These are phyloP conservation scores for Drosophila sordidapex DNA, from an alignment of 2,888 invertebrate species.

Conservation along the genomic window DNA sequence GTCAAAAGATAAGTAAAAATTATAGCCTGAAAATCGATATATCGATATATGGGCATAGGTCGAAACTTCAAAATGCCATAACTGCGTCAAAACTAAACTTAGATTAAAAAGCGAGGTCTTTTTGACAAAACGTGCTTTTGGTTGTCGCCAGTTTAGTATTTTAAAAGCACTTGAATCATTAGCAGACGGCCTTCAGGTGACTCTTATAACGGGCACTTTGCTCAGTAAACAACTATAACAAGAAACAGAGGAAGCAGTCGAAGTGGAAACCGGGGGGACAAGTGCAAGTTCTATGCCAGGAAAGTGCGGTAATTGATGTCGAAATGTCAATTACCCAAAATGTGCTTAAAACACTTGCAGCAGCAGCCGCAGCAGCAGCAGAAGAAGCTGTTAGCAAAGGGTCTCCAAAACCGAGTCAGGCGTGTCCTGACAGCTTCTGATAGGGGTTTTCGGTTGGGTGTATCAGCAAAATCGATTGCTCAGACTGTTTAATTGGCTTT, in stretches of 20 bases:
- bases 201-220: constrained; percentile 41
- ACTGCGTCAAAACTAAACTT: no score
- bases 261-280: constrained; percentile 1
- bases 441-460: constrained; percentile 1
- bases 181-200: constrained; percentile 46
- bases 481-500: constrained; percentile 69
- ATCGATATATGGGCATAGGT: no score
- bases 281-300: constrained; percentile 47
- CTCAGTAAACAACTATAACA: constrained; percentile 38
- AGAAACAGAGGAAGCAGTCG: background rate
- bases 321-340: constrained; percentile 74
- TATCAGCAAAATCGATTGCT: constrained; percentile 58
- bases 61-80: no score
- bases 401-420: constrained; percentile 8
- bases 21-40: no score
- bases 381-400: constrained; percentile 23
- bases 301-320: constrained; percentile 71
- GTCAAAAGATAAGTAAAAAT: no score
- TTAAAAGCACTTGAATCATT: constrained; percentile 56
- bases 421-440: constrained; percentile 22
- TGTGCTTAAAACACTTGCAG: constrained; percentile 69
- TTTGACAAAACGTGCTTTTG: constrained; percentile 3
- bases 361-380: constrained; percentile 13
- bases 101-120: no score
- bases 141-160: constrained; percentile 20